A percentile compares a stretch with the other conserved stretches of the same genome.
These are phyloP conservation scores for Acrobasis suavella DNA, from an alignment of 2,888 invertebrate species.

Conservation along the genomic window DNA sequence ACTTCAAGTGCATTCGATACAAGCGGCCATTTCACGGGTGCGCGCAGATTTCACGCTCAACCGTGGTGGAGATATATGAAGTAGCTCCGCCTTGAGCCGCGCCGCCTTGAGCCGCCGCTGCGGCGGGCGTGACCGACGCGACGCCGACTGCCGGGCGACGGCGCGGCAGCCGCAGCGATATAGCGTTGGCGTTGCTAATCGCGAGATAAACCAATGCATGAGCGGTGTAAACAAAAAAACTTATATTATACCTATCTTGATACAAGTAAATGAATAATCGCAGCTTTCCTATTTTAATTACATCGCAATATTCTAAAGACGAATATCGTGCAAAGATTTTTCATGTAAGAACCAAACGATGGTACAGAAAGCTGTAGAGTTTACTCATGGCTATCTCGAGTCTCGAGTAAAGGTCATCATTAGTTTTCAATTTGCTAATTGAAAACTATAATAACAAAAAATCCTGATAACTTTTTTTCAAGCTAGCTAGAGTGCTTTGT, in stretches of 20 bases:
- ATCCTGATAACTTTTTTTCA: no score
- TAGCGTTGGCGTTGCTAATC: slow-evolving; percentile 11
- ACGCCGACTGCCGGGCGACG: slow-evolving; percentile 1
- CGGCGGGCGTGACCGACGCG: slow-evolving; percentile 23
- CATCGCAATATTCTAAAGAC: no score
- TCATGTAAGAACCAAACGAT: no score
- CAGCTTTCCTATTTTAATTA: no score
- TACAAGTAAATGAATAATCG: no score
- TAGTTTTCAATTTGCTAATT: no score
- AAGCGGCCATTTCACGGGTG: slow-evolving; percentile 26
- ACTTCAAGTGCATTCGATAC: neutral
- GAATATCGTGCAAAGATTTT: no score
- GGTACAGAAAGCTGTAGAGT: no score
- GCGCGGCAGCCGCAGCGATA: slow-evolving; percentile 5
- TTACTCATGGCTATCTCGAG: no score
- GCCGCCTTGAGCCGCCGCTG: slow-evolving; percentile 16
- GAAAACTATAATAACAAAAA: no score
- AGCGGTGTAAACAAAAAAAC: neutral
- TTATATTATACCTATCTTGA: neutral
- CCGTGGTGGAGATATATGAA: slow-evolving; percentile 3
- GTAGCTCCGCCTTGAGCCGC: neutral
- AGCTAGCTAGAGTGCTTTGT: no score
- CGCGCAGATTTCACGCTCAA: slow-evolving; percentile 25
- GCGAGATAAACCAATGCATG: neutral
- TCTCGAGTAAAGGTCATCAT: no score